Conservation (phyloP, 2,113 vertebrate genomes). For the Cichladusa arquata region DNA sequence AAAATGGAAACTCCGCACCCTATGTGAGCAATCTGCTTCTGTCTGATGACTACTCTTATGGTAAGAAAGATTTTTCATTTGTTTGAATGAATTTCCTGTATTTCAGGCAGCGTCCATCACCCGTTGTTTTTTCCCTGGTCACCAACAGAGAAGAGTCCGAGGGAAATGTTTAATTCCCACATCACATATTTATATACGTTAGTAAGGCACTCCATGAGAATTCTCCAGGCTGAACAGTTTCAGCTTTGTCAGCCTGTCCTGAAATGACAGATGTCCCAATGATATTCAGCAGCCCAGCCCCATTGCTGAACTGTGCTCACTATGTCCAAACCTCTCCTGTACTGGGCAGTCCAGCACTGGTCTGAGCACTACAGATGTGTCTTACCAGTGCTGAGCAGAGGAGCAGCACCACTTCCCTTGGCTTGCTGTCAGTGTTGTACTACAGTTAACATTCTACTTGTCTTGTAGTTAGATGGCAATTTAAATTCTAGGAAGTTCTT, state of each 20-base stretch:
- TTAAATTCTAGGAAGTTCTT: not conserved
- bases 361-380: not conserved
- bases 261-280: not conserved
- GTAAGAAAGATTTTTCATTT: not conserved
- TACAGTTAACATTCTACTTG: not conserved
- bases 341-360: not conserved
- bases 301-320: not conserved
- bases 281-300: not conserved
- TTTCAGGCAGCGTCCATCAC: not conserved
- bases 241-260: not conserved
- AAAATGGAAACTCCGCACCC: not conserved
- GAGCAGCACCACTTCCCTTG: not conserved
- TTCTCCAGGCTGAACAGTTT: not conserved
- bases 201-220: not conserved
- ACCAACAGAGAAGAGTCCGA: not conserved
- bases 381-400: not conserved
- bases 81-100: not conserved
- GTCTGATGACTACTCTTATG: not conserved
- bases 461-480: not conserved
- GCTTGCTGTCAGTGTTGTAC: not conserved
- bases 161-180: not conserved
- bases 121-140: not conserved
- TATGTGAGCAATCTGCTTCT: not conserved
- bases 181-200: not conserved
- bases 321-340: not conserved